Base-by-base conservation (phyloP, 2,888 invertebrate species). In the Apamea anceps region DNA sequence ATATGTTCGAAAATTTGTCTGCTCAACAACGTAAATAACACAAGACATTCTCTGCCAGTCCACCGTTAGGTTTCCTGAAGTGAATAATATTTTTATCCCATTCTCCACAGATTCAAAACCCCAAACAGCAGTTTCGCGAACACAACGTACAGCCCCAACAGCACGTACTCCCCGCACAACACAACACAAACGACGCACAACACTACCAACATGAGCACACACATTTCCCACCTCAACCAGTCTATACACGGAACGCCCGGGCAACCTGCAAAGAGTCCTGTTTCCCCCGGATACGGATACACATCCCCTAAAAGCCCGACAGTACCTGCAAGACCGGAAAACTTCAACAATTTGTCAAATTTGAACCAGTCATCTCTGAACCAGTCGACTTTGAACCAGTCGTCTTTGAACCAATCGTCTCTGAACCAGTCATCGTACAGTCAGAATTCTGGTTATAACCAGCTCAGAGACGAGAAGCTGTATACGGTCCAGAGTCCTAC, bases 91-190 rank as follows among this genome's bases (percentile, higher is more conserved):
- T 60, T n/a, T 4, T n/a, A n/a, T 60, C 13, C 5, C n/a, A n/a
- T 10, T 60, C 8, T 32, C 62, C 13, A 78, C 88, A 86, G 88
- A 78, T 93, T 95, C 86, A 96, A 96, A 83, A 93, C 95, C 0
- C 95, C 96, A 0, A 96, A 93, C 83, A 95, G 95, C 90, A 96
- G 96, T 62, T 96, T 95, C 92, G 94, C 90, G 8, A 96, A 96
- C 93, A 96, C 96, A 0, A 97, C 96, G 0, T 96, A 96, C 93
- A 95, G 94, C 15, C 96, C 96, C 0, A 96, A 96, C 94, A 95
- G 95, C 84, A 95, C 96, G 0, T 95, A 93, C 91, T 92, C 94
- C 0, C 91, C 94, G 0, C 94, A 95, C 77, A 90, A 95, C 77
- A 90, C 91, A 80, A 91, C 91, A 0, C 90, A 92, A 0, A 90